phyloP scores from a whole-genome alignment of 2,888 invertebrate genomes.

The Leptinotarsa haldemani region DNA sequence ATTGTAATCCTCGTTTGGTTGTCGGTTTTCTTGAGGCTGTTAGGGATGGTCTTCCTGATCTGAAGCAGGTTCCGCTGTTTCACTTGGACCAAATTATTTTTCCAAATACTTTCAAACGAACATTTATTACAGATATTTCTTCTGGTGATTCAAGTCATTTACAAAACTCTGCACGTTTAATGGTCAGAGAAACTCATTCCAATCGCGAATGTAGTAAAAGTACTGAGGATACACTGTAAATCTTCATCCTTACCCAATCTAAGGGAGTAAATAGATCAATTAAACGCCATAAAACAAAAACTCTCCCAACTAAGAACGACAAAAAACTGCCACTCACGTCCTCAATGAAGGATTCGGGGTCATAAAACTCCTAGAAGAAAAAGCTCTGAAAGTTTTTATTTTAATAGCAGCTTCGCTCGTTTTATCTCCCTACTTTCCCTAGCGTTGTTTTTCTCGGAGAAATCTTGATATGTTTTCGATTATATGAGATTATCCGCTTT shows the following conservation, averaged over 20 bases:
- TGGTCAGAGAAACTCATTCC: too few relatives aligned
- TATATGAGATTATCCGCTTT: conserved; percentile 35
- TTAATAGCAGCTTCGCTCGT: conserved; percentile 29
- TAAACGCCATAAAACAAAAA: conserved; percentile 1
- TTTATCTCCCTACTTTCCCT: conserved; percentile 30
- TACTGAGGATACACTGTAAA: not conserved
- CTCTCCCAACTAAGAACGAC: not conserved
- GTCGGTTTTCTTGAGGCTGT: too few relatives aligned
- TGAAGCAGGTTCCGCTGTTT: too few relatives aligned
- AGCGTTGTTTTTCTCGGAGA: conserved; percentile 32
- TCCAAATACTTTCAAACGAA: too few relatives aligned
- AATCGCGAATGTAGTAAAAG: too few relatives aligned
- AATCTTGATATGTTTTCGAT: conserved; percentile 41
- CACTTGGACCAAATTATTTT: too few relatives aligned
- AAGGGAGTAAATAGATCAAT: not conserved
- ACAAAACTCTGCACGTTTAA: too few relatives aligned
- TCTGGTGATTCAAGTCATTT: too few relatives aligned
- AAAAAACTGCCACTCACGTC: conserved; percentile 30
- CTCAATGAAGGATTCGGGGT: conserved; percentile 26
- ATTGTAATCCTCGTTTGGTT: too few relatives aligned
- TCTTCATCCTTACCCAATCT: not conserved
- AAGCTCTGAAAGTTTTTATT: conserved; percentile 32
- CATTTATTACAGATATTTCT: too few relatives aligned
- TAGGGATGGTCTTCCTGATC: too few relatives aligned
- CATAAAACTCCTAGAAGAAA: conserved; percentile 25